phyloP scores from a whole-genome alignment of 2,113 vertebrate species.

The Eudorcas thomsonii region DNA sequence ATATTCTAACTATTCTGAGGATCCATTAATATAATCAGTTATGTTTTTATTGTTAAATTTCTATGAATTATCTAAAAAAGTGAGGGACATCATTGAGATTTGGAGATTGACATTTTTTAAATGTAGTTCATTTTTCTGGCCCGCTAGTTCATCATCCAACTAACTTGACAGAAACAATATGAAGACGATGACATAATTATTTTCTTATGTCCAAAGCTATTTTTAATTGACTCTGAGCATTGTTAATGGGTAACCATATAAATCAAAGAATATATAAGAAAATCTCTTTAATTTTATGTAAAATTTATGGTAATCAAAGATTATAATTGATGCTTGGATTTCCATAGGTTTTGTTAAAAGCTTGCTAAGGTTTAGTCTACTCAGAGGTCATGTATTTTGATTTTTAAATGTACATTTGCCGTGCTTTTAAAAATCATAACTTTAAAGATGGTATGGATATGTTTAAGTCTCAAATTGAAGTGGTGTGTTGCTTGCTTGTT shows the following conservation, averaged over 20 bases:
- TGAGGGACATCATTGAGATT: background rate
- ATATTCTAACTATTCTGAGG: background rate
- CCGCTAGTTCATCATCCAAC: background rate
- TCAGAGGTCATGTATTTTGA: conserved; percentile 4
- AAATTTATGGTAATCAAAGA: background rate
- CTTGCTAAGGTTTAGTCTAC: background rate
- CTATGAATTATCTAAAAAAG: background rate
- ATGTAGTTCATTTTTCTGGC: background rate
- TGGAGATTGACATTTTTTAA: conserved; percentile 1
- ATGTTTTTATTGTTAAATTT: background rate
- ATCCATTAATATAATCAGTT: background rate
- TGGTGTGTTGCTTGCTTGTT: background rate
- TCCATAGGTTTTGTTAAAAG: background rate
- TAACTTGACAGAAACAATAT: conserved; percentile 9
- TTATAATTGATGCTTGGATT: conserved; percentile 44
- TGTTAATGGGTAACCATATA: conserved; percentile 5
- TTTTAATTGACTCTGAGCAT: background rate
- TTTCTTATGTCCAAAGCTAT: conserved; percentile 32
- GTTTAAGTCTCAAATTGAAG: background rate
- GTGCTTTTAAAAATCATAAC: background rate
- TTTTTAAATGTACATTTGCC: background rate
- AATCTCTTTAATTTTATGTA: background rate
- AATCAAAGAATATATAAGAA: conserved; percentile 12
- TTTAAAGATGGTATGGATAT: background rate
- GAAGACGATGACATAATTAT: background rate